Percentiles rank a stretch among this genome's conserved stretches.
Evolutionary conservation across 2,113 vertebrate species (phyloP).

Genomic region (Gracilinanus agilis): DNA sequence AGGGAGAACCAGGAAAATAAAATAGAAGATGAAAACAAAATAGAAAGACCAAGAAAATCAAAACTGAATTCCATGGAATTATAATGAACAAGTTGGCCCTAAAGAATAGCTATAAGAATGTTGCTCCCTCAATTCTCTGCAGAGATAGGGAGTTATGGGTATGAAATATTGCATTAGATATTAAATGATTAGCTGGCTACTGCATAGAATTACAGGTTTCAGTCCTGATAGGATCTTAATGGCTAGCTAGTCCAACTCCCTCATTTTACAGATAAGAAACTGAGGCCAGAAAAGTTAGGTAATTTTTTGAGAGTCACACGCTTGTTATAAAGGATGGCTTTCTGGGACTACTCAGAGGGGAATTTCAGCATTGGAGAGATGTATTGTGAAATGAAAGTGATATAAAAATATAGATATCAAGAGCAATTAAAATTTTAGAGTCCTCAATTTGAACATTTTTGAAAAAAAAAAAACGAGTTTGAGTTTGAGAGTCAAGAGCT

Average conservation of each 20-base stretch:
- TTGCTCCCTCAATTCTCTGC: background rate
- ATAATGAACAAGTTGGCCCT: background rate
- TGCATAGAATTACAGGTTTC: background rate
- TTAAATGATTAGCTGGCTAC: background rate
- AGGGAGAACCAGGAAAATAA: background rate
- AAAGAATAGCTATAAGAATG: background rate
- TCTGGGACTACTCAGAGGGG: background rate
- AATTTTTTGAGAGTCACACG: background rate
- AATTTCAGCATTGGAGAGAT: no score
- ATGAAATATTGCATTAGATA: background rate
- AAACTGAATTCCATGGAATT: background rate
- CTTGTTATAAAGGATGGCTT: background rate
- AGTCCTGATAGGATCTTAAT: background rate
- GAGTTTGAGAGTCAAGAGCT: no score
- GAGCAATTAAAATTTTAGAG: no score
- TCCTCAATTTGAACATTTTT: no score
- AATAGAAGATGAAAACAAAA: background rate
- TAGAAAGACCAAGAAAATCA: background rate
- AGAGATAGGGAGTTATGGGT: background rate
- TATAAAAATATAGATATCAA: no score
- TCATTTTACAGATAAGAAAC: background rate
- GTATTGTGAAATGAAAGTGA: no score
- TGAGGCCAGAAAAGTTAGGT: background rate
- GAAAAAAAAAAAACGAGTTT: no score
- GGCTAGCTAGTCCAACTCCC: background rate